A percentile compares a stretch with the other conserved stretches of the same genome.
phyloP scores from a whole-genome alignment of 2,888 invertebrate genomes.

The Protonemura montana region DNA sequence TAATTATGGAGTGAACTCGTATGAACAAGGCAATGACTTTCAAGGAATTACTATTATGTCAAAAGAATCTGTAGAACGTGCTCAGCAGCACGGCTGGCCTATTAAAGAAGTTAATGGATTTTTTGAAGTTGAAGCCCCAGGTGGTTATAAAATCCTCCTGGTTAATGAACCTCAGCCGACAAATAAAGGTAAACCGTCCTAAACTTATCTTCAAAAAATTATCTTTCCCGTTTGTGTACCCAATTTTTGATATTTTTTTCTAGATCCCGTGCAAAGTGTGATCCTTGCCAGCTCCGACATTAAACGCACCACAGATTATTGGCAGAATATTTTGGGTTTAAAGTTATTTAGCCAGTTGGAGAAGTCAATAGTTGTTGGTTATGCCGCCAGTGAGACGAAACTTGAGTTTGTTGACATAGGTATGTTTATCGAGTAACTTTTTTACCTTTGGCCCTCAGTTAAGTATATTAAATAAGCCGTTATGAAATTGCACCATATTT shows the following conservation, averaged over 20 bases:
- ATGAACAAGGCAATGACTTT: conserved; percentile 92
- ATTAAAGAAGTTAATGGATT: conserved; percentile 68
- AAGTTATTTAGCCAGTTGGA: conserved; percentile 71
- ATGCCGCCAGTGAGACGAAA: conserved; percentile 75
- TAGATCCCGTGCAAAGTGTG: conserved; percentile 84
- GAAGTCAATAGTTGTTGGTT: conserved; percentile 73
- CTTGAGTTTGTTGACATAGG: conserved; percentile 79
- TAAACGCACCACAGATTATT: conserved; percentile 79
- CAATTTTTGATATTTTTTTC: conserved; percentile 52
- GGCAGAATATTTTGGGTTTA: conserved; percentile 82
- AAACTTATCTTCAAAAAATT: background rate
- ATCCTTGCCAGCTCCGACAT: conserved; percentile 81
- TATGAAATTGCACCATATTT: too few relatives aligned
- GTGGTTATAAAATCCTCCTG: conserved; percentile 89
- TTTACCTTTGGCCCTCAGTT: too few relatives aligned
- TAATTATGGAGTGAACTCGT: conserved; percentile 91
- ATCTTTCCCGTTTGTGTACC: too few relatives aligned
- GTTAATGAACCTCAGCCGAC: conserved; percentile 74
- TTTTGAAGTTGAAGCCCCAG: conserved; percentile 81
- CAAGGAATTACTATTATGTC: conserved; percentile 85
- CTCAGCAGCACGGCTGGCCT: conserved; percentile 76
- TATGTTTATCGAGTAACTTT: too few relatives aligned
- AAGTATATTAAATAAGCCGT: too few relatives aligned
- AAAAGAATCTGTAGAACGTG: conserved; percentile 76
- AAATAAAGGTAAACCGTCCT: conserved; percentile 65